phyloP scores from a whole-genome alignment of 2,797 vertebrate genomes.

The Enteromius mattozi region DNA sequence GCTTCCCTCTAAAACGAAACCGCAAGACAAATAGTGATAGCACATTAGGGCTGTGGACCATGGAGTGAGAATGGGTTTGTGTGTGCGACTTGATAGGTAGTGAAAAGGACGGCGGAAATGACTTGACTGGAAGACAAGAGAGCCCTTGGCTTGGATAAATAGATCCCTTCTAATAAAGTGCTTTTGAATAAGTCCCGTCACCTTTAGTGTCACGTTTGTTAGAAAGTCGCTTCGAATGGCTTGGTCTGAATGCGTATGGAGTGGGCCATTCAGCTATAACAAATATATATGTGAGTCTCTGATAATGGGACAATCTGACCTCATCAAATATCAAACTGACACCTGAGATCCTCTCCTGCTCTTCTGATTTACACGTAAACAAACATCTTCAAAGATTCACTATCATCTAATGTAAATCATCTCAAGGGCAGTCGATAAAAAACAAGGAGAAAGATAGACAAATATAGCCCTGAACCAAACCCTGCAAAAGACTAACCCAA shows the following conservation, averaged over 20 bases:
- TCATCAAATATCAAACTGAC: background rate
- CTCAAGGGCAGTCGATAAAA: constrained; percentile 28
- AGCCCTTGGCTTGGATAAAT: constrained; percentile 10
- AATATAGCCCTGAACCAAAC: constrained; percentile 8
- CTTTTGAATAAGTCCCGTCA: constrained; percentile 6
- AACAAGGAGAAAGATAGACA: constrained; percentile 19
- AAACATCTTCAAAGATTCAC: background rate
- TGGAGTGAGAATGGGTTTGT: constrained; percentile 10
- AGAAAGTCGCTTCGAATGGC: background rate
- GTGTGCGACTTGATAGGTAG: background rate
- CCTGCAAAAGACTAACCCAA: constrained; percentile 15
- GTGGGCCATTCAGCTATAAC: constrained; percentile 1
- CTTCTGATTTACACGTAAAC: background rate
- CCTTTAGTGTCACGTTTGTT: constrained; percentile 12
- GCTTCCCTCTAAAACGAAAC: constrained; percentile 25
- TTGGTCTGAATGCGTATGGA: background rate
- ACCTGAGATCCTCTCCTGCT: background rate
- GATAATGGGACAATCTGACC: constrained; percentile 15
- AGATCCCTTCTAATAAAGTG: background rate
- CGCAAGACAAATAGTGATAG: constrained; percentile 26
- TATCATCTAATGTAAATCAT: constrained; percentile 16
- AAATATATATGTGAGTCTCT: background rate
- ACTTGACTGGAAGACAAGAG: background rate
- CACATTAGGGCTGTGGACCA: background rate
- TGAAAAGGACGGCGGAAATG: constrained; percentile 8